phyloP scores from a whole-genome alignment of 2,113 vertebrate genomes.

The Speoplatyrhinus poulsoni region DNA sequence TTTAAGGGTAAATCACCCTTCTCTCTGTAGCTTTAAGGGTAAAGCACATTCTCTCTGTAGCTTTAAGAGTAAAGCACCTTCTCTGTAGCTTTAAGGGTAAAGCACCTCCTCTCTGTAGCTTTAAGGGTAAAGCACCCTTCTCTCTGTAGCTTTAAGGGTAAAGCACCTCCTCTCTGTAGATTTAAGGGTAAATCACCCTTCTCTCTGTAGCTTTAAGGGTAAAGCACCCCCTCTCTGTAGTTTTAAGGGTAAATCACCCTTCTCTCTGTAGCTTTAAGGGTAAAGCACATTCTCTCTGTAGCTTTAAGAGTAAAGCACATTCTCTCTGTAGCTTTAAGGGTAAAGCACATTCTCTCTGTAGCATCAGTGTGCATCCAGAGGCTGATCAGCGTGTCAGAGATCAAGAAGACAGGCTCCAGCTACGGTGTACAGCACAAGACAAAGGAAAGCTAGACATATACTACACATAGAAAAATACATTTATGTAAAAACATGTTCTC shows the following conservation, averaged over 20 bases:
- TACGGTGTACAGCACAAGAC: slow-evolving; percentile 87
- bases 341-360: slow-evolving; percentile 55
- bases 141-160: not conserved
- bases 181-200: not conserved
- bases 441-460: slow-evolving; percentile 79
- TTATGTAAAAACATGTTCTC: not conserved
- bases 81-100: no score
- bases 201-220: not conserved
- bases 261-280: not conserved
- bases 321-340: no score
- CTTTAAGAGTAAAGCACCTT: no score
- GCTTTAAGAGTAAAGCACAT: no score
- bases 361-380: slow-evolving; percentile 86
- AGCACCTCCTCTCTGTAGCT: no score
- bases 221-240: no score
- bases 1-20: not conserved
- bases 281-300: not conserved
- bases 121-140: no score
- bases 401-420: slow-evolving; percentile 87
- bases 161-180: no score
- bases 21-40: not conserved
- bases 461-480: not conserved
- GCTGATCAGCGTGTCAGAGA: slow-evolving; percentile 89
- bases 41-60: not conserved
- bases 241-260: no score